Evolutionary conservation across 2,797 vertebrate species (phyloP), one percentile per base, ranked within the genome.

Genomic region (Urosaurus nigricauda): DNA sequence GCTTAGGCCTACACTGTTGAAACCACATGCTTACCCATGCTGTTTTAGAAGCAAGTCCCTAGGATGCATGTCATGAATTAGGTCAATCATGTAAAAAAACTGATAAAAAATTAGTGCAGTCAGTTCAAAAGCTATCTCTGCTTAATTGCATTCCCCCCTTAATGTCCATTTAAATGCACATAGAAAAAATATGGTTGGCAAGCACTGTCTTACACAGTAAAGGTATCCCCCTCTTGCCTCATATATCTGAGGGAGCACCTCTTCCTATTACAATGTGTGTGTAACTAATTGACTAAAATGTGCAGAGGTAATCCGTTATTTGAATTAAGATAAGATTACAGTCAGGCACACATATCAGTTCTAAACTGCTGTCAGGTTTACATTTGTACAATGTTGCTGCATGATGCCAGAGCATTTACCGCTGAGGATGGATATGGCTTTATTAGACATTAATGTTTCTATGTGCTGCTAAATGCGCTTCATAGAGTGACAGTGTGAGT

Each of bases 371-470:
- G 4, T 35, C 0, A 1, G 63, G 37, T 51, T 7, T 73, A 68
- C 56, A 68, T 1, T 9, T 5, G 0, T 0, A 0, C 0, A 16
- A 26, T 43, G 40, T 0, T n/a, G 86, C 26, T 87, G 86, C 79
- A 74, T 74, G 0, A 12, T 87, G 51, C 75, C 1, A 0, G 37
- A 40, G 51, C 0, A 0, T 43, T 84, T 90, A 19, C 53, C 17
- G 14, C 37, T 0, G 0, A 60, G 70, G 53, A 12, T 86, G 37
- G 29, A 56, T 32, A 60, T 26, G 53, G 1, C 2, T 35, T 90
- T 51, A 37, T 68, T 26, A 60, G 63, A 79, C 63, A 21, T 35
- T 85, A 5, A 0, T 14, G 0, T 24, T 63, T 82, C 68, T 74
- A 5, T 21, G 2, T 65, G 79, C 32, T 75, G 14, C 24, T 83